Evolutionary conservation across 2,797 vertebrate genomes (phyloP).

Genomic region (Bucorvus abyssinicus): DNA sequence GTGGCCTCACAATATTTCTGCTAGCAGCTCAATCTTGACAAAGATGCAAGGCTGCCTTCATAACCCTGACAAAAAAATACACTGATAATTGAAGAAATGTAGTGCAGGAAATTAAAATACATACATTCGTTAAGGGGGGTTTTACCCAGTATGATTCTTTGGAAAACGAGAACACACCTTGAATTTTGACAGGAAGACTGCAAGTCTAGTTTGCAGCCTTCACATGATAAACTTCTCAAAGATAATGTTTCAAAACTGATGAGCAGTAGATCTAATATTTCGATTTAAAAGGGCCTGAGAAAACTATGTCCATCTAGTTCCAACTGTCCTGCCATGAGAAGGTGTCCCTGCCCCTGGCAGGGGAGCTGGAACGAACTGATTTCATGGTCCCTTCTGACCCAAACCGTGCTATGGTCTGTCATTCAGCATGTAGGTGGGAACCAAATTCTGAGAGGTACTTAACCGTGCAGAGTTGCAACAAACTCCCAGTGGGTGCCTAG

Average conservation of each 20-base stretch:
- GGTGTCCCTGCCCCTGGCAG: background rate
- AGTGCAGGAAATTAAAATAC: background rate
- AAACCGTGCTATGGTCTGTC: background rate
- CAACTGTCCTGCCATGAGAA: background rate
- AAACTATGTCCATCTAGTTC: background rate
- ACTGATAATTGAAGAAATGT: conserved; percentile 11
- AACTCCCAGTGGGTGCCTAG: background rate
- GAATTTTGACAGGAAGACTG: background rate
- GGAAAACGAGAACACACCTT: conserved; percentile 4
- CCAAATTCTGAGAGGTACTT: background rate
- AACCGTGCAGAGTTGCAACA: background rate
- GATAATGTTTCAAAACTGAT: background rate
- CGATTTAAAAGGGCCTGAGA: background rate
- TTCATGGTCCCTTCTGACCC: background rate
- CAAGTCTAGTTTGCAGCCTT: background rate
- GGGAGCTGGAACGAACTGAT: background rate
- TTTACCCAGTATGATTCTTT: background rate
- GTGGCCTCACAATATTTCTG: conserved; percentile 17
- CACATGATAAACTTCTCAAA: background rate
- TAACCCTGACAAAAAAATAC: background rate
- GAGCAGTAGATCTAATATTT: background rate
- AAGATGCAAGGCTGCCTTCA: background rate
- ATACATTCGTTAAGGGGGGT: conserved; percentile 13
- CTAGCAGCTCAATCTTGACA: conserved; percentile 14
- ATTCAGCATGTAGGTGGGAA: background rate